Conservation (phyloP, 2,888 invertebrate species). For the Oxyscelio sp. region DNA sequence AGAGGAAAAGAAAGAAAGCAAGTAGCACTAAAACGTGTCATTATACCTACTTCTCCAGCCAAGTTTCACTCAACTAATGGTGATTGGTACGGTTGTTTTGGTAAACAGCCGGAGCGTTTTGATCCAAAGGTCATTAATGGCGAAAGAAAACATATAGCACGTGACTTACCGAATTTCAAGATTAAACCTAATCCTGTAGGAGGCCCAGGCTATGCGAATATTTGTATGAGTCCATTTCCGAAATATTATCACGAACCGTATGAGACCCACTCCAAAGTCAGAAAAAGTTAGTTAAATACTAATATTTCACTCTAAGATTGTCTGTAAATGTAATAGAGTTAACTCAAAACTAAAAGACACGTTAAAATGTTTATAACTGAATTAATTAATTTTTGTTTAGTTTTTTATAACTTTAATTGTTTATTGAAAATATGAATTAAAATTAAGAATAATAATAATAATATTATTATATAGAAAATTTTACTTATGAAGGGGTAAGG, state of each 20-base stretch:
- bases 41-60: slow-evolving; percentile 81
- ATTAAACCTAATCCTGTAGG: slow-evolving; percentile 86
- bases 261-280: no score
- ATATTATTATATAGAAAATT: no score
- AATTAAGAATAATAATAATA: no score
- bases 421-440: no score
- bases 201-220: slow-evolving; percentile 89
- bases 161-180: slow-evolving; percentile 79
- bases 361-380: no score
- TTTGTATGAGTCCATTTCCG: slow-evolving; percentile 89
- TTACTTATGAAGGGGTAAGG: no score
- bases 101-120: slow-evolving; percentile 82
- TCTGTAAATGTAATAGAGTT: no score
- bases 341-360: no score
- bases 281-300: no score
- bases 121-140: slow-evolving; percentile 80
- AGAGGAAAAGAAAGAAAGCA: slow-evolving; percentile 1
- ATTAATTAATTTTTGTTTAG: no score
- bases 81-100: slow-evolving; percentile 89
- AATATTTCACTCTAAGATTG: no score
- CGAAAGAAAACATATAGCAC: slow-evolving; percentile 63
- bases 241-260: slow-evolving; percentile 34
- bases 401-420: no score
- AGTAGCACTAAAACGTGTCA: slow-evolving; percentile 32
- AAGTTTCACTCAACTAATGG: slow-evolving; percentile 89